Base-by-base conservation (phyloP, 2,888 invertebrate species). In the Beris chalybata region DNA sequence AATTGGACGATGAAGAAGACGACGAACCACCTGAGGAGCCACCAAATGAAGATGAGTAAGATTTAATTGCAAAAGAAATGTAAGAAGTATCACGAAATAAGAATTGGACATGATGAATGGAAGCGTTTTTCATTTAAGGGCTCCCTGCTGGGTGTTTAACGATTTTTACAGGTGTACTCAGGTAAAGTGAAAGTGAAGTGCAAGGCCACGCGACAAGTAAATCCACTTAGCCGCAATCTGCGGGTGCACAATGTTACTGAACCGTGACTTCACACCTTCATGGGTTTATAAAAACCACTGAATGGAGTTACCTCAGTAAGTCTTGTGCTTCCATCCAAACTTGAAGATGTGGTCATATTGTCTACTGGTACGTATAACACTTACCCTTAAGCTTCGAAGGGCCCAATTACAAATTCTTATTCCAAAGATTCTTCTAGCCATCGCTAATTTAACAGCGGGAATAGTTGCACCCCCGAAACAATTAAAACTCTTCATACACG, bases 1-100 rank as follows among this genome's bases (percentile, higher is more conserved):
- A 78, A 45, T 22, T 50, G 1, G 61, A 61, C 22, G 52, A 38
- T 9, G 61, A 52, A 7, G 55, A 56, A 12, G 61, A 50, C 7
- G 50, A n/a, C 9, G 61, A 50, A 15, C 38, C 31, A 4, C 13
- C 31, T 6, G 61, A 22, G 32, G 13, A 61, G 50, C 4, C 32
- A 7, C 38, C 38, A 38, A 5, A 5, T 38, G 38, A 38, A 38
- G 38, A 38, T 9, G 38, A 38, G 38, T 38, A 38, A 38, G 3
- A 3, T 38, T 38, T 3, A 38, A 9, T 38, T 38, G 1, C 9
- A 38, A 38, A 32, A 7, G 38, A 7, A 38, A 38, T 22, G 22
- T 22, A 22, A 22, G 22, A 22, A 22, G 22, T 22, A 22, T 22
- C 22, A 38, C 38, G 38, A 5, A 38, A 38, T 38, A 38, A 38